Evolutionary conservation across 2,113 vertebrate genomes (phyloP), one percentile per base, ranked within the genome.

Genomic region (Leptodactylus fuscus): DNA sequence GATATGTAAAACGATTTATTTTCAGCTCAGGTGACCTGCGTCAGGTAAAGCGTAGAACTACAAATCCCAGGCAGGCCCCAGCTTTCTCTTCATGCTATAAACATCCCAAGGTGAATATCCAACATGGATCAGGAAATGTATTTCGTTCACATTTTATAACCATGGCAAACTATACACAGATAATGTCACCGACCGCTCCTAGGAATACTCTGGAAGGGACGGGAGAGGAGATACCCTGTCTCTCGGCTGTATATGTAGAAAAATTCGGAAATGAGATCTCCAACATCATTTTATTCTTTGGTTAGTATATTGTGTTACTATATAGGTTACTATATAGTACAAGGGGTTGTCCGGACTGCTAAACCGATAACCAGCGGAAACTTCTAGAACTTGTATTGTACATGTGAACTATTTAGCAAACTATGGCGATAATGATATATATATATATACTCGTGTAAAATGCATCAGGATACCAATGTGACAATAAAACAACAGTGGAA

Each of bases 271-370:
- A 74, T 24, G 8, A 75, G 24, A 75, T 75, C 18, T 75, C 24
- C 27, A 69, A 38, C 15, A 48, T 76, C 44, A 51, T 76, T 49
- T 29, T 75, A 48, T 75, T 75, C 44, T 51, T 76, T 76, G 73
- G 73, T 32, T 49, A 18, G 3, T 76, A 16, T 49, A 73, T 44
- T 27, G 24, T 51, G 46, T 51, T 51, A 51, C 12, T 24, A 44
- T 76, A n/a, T n/a, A n/a, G 46, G 27, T 76, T 48, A 27, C 46
- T 46, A 24, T 67, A 38, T 38, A 38, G 65, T 22, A 20, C 65
- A 38, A 2, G 34, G 65, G 32, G 8, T 36, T 18, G 65, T 69
- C 65, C 32, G 34, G 34, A 36, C 34, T 41, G 11, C 18, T 16
- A 24, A 62, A 41, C 65, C 22, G 65, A 38, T 69, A 38, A 69